Conservation (phyloP, 2,113 vertebrate species). For the Indicator indicator region DNA sequence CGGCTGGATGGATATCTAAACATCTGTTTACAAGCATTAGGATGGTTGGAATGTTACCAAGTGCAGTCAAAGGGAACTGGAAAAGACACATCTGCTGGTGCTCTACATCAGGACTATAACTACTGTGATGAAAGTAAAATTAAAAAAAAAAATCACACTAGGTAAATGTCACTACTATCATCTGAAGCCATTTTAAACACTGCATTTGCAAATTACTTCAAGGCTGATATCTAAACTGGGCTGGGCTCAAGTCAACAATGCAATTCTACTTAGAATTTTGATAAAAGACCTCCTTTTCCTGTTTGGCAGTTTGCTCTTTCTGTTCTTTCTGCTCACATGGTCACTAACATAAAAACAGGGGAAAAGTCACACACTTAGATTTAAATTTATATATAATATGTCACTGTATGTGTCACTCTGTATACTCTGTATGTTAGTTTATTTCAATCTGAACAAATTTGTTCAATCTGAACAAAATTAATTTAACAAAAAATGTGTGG, state of each 20-base stretch:
- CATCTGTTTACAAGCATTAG: slow-evolving; percentile 35
- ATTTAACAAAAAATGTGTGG: neutral
- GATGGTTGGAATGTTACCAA: slow-evolving; percentile 18
- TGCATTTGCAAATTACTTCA: neutral
- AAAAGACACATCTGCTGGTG: neutral
- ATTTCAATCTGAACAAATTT: neutral
- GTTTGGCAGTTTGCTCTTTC: neutral
- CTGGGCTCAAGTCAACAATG: neutral
- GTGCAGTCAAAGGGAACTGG: neutral
- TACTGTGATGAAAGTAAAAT: neutral
- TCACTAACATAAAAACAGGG: neutral
- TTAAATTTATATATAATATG: neutral
- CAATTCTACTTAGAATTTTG: neutral
- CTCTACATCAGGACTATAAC: neutral
- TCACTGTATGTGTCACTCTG: neutral
- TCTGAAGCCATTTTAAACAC: neutral
- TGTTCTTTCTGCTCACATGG: neutral
- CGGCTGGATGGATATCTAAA: neutral
- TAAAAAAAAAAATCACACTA: neutral
- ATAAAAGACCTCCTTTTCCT: neutral
- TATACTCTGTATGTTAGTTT: neutral
- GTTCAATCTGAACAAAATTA: neutral
- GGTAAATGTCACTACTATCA: neutral
- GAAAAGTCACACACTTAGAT: neutral
- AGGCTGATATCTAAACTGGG: neutral